These are phyloP conservation scores for Archivesica marissinica DNA, from an alignment of 1,140 invertebrate species.

Conservation along the genomic window DNA sequence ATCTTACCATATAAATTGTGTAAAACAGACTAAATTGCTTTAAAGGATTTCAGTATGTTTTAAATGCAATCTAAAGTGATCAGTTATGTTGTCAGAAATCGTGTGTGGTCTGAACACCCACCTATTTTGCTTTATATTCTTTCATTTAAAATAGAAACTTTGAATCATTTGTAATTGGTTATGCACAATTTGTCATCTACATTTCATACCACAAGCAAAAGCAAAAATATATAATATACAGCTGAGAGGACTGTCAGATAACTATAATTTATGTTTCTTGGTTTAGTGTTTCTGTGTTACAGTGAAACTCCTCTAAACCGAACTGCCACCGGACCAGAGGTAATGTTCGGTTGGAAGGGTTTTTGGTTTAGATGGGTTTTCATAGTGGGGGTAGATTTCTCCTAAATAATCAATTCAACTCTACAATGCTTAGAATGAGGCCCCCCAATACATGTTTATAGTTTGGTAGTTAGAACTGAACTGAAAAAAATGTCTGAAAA, in stretches of 20 bases:
- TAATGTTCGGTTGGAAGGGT: too few species aligned
- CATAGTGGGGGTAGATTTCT: too few species aligned
- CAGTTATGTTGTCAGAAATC: not conserved
- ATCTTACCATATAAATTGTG: constrained; percentile 11
- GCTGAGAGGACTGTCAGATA: too few species aligned
- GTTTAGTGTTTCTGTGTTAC: too few species aligned
- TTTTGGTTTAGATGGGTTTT: too few species aligned
- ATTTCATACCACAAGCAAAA: not conserved
- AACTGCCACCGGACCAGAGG: too few species aligned
- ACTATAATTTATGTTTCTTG: not conserved
- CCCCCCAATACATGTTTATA: too few species aligned
- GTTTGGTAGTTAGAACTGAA: too few species aligned
- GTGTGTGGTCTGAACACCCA: not conserved
- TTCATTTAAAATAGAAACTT: not conserved
- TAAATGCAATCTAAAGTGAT: not conserved
- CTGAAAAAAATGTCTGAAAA: too few species aligned
- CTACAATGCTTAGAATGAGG: too few species aligned
- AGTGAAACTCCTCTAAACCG: too few species aligned
- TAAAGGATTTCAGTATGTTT: not conserved
- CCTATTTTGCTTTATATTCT: not conserved
- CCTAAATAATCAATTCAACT: too few species aligned
- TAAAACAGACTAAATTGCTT: not conserved
- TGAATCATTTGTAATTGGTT: not conserved
- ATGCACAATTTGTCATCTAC: not conserved
- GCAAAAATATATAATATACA: not conserved